phyloP scores from a whole-genome alignment of 2,113 vertebrate species.

The Myanophis thanlyinensis region DNA sequence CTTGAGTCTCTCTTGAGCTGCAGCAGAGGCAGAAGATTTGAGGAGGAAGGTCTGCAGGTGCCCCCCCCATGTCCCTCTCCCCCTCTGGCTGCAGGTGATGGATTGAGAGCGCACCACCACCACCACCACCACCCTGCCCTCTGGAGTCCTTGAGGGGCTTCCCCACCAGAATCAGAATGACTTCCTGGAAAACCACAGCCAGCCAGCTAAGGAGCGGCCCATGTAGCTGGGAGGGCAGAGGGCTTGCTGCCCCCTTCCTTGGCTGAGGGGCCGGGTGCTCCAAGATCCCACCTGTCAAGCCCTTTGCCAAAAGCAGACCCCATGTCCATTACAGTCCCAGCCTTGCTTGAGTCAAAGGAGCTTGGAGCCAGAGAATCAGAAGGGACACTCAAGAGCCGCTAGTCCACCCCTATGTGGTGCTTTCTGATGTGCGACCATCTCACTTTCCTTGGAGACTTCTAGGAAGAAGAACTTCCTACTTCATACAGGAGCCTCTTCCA shows the following conservation, averaged over 20 bases:
- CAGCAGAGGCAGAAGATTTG: conserved; percentile 34
- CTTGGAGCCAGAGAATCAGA: not conserved
- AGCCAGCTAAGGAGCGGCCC: conserved; percentile 29
- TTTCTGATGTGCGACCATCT: not conserved
- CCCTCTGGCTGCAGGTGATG: not conserved
- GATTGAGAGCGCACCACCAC: conserved; percentile 52
- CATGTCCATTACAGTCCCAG: not conserved
- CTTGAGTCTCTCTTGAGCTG: not conserved
- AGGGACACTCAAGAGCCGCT: not conserved
- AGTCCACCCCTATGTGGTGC: not conserved
- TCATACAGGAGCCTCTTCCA: not conserved
- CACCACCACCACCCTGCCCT: no score
- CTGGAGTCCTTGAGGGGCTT: conserved; percentile 45
- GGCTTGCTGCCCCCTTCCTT: not conserved
- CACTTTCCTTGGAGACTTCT: not conserved
- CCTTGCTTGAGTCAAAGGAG: not conserved
- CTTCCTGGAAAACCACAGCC: conserved; percentile 57
- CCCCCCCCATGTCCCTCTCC: not conserved
- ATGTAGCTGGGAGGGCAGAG: not conserved
- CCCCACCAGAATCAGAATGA: conserved; percentile 55
- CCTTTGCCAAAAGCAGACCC: not conserved
- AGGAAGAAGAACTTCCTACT: not conserved
- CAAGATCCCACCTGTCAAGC: not conserved
- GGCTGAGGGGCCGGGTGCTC: not conserved
- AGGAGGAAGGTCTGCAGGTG: conserved; percentile 35